phyloP scores from a whole-genome alignment of 2,797 vertebrate genomes.

The Myotis myotis region DNA sequence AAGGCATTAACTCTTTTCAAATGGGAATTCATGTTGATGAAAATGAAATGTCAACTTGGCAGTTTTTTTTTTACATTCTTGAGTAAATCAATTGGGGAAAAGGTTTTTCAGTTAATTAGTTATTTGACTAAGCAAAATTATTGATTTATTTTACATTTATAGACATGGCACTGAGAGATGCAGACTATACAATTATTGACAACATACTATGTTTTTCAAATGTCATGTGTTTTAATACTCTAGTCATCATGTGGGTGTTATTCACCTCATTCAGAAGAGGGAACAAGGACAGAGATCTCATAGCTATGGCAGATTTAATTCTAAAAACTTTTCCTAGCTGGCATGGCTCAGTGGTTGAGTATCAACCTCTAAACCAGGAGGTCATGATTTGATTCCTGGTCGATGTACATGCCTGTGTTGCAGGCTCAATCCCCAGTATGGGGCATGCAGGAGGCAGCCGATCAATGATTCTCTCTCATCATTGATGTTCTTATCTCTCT shows the following conservation, averaged over 20 bases:
- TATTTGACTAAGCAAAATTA: conserved; percentile 51
- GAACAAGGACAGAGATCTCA: neutral
- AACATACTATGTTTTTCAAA: neutral
- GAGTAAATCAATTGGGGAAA: conserved; percentile 55
- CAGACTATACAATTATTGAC: conserved; percentile 7
- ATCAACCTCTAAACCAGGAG: too few relatives aligned
- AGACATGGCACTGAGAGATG: neutral
- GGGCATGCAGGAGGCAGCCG: too few relatives aligned
- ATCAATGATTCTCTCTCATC: too few relatives aligned
- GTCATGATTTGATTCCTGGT: too few relatives aligned
- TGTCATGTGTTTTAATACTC: neutral
- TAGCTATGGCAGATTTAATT: too few relatives aligned
- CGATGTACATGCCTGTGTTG: too few relatives aligned
- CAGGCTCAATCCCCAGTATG: too few relatives aligned
- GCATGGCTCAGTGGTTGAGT: too few relatives aligned
- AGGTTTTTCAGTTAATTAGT: conserved; percentile 59
- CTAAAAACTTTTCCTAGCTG: too few relatives aligned
- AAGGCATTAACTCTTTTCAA: conserved; percentile 44
- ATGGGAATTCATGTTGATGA: conserved; percentile 46
- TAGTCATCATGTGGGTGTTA: neutral
- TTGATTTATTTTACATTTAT: conserved; percentile 32
- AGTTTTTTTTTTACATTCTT: conserved; percentile 5
- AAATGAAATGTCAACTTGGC: conserved; percentile 49
- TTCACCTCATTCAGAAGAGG: neutral
- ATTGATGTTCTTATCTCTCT: too few relatives aligned